Evolutionary conservation across 2,888 invertebrate genomes (phyloP), one percentile per base, ranked within the genome.

Genomic region (Poecilus cupreus): DNA sequence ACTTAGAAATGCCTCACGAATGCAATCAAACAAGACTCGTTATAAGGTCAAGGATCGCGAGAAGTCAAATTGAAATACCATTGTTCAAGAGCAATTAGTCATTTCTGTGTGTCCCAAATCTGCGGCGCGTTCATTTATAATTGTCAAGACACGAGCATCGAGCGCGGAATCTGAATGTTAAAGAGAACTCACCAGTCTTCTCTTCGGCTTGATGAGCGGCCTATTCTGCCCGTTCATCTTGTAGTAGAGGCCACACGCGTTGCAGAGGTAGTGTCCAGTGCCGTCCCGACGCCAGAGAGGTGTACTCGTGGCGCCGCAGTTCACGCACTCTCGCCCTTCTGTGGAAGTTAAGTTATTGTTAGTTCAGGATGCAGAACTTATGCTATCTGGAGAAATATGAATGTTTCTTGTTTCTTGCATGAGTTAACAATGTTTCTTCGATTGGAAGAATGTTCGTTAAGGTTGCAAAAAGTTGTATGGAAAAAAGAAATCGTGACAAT

Each of bases 151-250:
- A 32, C 26, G 18, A 64, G 26, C n/a, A 32, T 4, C 64, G 37
- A 39, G 37, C 18, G 32, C 16, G 37, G 18, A 37, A 37, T 68
- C 64, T 37, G 37, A 18, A 37, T 32, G 26, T 43, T 22, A 43
- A 46, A 72, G 22, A 46, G 46, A 22, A 96, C 98, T 97, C 93
- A 99, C 99, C 96, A 98, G 96, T 94, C 99, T 96, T 94, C 99
- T 95, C 92, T 99, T 98, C 88, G 99, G 98, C 93, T 99, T 99
- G 92, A 98, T 98, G 88, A 99, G 94, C 82, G 99, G 99, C 90
- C 99, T 92, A 91, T 98, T 98, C 90, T 98, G 97, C 87, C 99
- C 99, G 91, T 99, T 99, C 98, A 99, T 99, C 93, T 99, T 99
- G 93, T 98, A 98, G 92, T 99, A 99, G 86, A 99, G 94, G 86